Evolutionary conservation across 2,113 vertebrate genomes (phyloP), one percentile per base, ranked within the genome.

Genomic region (Actinemys pallida): DNA sequence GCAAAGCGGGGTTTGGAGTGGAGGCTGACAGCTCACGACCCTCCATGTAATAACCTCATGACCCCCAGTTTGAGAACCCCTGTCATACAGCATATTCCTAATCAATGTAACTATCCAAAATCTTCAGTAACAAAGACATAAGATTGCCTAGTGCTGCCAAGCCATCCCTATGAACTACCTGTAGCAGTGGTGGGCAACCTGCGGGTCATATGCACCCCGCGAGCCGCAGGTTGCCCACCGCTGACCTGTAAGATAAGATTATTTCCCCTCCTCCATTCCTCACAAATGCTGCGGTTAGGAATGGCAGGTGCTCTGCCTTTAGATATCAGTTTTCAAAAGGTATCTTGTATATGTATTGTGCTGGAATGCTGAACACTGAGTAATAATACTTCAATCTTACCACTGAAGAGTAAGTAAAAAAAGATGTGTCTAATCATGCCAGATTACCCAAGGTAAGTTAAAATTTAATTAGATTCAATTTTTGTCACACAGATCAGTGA

Each of bases 401-500:
- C 25, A 75, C 20, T 84, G 84, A 82, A 94, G 85, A 91, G 27
- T 49, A 14, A 25, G 50, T 86, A 93, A 96, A 94, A 19, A 93
- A 84, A 94, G 90, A 22, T 83, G 95, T 7, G 8, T 42, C 31
- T 69, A 42, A 75, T 42, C 35, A 5, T 8, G 22, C 9, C 39
- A 39, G n/a, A 9, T 24, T 39, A 75, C 39, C 20, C 72, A 76
- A 47, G 24, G 11, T 76, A 94, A 83, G 76, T 94, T 94, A 86
- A 24, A 81, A 79, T 10, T 83, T 92, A 94, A 96, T 69, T 57
- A 88, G 92, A 96, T 47, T 79, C 50, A 6, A 86, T 86, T 82
- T 54, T 76, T 83, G 75, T 69, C 90, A 95, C 39, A 24, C 83
- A 94, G 62, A 88, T 88, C 78, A 94, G 83, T 54, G 87, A 53